Evolutionary conservation across 2,113 vertebrate genomes (phyloP).

Genomic region (Macquaria australasica): DNA sequence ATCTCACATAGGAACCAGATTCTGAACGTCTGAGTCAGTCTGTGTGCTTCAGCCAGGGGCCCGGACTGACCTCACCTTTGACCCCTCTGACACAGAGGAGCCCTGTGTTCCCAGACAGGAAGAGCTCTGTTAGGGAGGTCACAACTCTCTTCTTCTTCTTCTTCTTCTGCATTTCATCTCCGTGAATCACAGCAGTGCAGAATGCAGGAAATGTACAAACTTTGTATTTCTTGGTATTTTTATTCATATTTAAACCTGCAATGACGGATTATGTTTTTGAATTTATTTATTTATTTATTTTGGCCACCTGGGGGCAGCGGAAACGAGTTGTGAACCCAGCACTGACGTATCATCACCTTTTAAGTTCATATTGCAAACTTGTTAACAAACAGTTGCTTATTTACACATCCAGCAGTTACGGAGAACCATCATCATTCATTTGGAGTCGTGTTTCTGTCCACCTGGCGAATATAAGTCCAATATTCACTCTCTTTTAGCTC

Average conservation of each 20-base stretch:
- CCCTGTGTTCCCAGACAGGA: constrained; percentile 70
- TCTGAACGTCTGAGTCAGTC: constrained; percentile 62
- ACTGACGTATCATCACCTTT: not conserved
- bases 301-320: not conserved
- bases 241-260: not conserved
- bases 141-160: not conserved
- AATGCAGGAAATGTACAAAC: not conserved
- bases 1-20: constrained; percentile 76
- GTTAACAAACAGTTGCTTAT: not conserved
- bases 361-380: not conserved
- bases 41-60: constrained; percentile 64
- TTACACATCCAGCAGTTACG: not conserved
- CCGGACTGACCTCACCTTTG: constrained; percentile 60
- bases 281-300: too few relatives aligned
- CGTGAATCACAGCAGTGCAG: constrained; percentile 5
- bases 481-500: not conserved
- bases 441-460: not conserved
- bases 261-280: too few relatives aligned
- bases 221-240: not conserved
- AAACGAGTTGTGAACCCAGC: not conserved
- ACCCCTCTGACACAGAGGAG: constrained; percentile 57
- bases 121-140: constrained; percentile 56
- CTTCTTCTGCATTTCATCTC: not conserved
- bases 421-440: not conserved
- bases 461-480: too few relatives aligned